These are phyloP conservation scores for Unio delphinus DNA, from an alignment of 2,888 invertebrate genomes.

Conservation along the genomic window DNA sequence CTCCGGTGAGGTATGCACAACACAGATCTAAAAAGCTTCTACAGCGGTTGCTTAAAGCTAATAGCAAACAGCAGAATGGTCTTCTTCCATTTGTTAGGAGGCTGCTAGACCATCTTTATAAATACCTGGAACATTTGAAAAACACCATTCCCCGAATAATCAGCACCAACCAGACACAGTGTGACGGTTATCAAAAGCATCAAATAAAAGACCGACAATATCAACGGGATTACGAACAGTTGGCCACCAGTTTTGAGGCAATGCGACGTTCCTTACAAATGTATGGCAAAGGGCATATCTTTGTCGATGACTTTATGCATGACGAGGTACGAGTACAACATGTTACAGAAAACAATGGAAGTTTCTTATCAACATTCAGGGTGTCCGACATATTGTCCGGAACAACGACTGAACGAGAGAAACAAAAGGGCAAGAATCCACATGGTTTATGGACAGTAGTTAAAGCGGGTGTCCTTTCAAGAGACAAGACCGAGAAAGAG, in stretches of 20 bases:
- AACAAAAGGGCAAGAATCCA: conserved; percentile 5
- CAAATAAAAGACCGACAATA: conserved; percentile 25
- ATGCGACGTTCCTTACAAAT: conserved; percentile 39
- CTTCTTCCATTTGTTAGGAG: conserved; percentile 24
- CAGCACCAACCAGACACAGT: conserved; percentile 38
- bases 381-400: conserved; percentile 10
- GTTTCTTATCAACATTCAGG: conserved; percentile 18
- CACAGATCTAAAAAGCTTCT: conserved; percentile 32
- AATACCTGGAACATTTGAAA: conserved; percentile 23
- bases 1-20: conserved; percentile 28
- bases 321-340: conserved; percentile 31
- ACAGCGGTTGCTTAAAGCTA: conserved; percentile 12
- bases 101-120: conserved; percentile 32
- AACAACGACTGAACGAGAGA: not conserved
- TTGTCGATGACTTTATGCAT: conserved; percentile 41
- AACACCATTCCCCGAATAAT: conserved; percentile 44
- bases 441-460: conserved; percentile 41
- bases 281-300: conserved; percentile 43
- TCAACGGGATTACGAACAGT: conserved; percentile 31
- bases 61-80: conserved; percentile 7
- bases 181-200: conserved; percentile 37
- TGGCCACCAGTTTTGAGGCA: conserved; percentile 41
- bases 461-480: conserved; percentile 26
- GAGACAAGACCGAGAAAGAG: conserved; percentile 16
- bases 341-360: conserved; percentile 10